Evolutionary conservation across 2,113 vertebrate species (phyloP).

Genomic region (Coregonus clupeaformis): DNA sequence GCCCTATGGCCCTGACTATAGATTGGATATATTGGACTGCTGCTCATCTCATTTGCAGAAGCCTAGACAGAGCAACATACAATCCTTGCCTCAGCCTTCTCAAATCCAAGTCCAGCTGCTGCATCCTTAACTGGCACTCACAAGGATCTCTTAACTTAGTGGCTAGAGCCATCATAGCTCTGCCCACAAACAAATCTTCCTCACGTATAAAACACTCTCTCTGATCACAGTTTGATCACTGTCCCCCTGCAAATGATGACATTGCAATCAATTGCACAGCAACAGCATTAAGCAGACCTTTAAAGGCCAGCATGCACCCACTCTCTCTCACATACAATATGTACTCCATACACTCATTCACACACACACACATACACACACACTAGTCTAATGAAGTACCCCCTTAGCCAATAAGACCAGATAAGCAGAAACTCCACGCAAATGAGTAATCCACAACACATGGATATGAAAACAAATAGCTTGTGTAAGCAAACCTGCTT

Average conservation of each 20-base stretch:
- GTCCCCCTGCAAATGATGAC: constrained; percentile 22
- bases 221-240: constrained; percentile 48
- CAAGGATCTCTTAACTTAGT: too few species aligned
- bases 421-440: constrained; percentile 5
- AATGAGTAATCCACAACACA: neutral
- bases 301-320: neutral
- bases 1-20: too few species aligned
- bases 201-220: constrained; percentile 42
- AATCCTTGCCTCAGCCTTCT: constrained; percentile 21
- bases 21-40: neutral
- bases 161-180: too few species aligned
- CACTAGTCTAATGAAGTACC: neutral
- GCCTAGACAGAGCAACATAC: neutral
- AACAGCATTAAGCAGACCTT: constrained; percentile 18
- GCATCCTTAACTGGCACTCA: constrained; percentile 9
- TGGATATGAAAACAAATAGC: constrained; percentile 14
- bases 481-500: constrained; percentile 11
- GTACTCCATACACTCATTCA: neutral
- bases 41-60: neutral
- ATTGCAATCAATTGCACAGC: constrained; percentile 23
- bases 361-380: neutral
- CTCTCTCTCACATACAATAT: constrained; percentile 1
- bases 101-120: constrained; percentile 34
- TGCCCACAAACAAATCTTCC: constrained; percentile 35
- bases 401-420: constrained; percentile 4